Evolutionary conservation across 1,140 invertebrate species (phyloP).

Genomic region (Sitobion miscanthi): DNA sequence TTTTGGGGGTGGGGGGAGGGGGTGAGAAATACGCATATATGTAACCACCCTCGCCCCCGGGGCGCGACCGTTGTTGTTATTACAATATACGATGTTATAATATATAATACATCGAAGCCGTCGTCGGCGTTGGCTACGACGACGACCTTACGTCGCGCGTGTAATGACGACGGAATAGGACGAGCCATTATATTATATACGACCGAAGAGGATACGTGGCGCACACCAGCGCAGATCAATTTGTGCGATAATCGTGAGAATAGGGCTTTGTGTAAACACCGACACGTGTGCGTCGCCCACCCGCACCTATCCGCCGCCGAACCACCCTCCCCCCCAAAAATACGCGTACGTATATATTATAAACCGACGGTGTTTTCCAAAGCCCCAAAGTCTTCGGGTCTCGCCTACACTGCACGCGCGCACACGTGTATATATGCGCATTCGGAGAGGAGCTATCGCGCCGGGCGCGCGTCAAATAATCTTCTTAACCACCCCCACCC

Average conservation of each 20-base stretch:
- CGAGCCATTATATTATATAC: not conserved
- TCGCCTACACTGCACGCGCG: not conserved
- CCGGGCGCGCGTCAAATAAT: slow-evolving; percentile 22
- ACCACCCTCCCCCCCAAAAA: too few relatives aligned
- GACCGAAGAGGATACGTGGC: not conserved
- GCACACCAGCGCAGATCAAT: slow-evolving; percentile 25
- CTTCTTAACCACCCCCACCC: not conserved
- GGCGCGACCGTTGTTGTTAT: not conserved
- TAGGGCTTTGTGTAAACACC: slow-evolving; percentile 49
- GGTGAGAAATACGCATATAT: not conserved
- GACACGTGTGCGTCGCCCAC: slow-evolving; percentile 38
- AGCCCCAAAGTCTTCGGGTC: slow-evolving; percentile 49
- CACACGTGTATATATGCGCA: not conserved
- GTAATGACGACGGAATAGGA: not conserved
- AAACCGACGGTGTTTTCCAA: not conserved
- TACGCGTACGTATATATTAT: not conserved
- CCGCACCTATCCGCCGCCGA: not conserved
- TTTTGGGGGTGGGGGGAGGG: too few relatives aligned
- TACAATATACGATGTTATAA: not conserved
- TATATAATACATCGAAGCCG: not conserved
- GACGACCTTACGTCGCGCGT: not conserved
- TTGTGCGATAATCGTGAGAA: slow-evolving; percentile 56
- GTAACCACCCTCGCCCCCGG: too few relatives aligned
- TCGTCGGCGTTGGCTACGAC: not conserved
- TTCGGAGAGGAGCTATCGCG: not conserved